Evolutionary conservation across 2,797 vertebrate species (phyloP), one percentile per base, ranked within the genome.

Genomic region (Kryptolebias ocellatus): DNA sequence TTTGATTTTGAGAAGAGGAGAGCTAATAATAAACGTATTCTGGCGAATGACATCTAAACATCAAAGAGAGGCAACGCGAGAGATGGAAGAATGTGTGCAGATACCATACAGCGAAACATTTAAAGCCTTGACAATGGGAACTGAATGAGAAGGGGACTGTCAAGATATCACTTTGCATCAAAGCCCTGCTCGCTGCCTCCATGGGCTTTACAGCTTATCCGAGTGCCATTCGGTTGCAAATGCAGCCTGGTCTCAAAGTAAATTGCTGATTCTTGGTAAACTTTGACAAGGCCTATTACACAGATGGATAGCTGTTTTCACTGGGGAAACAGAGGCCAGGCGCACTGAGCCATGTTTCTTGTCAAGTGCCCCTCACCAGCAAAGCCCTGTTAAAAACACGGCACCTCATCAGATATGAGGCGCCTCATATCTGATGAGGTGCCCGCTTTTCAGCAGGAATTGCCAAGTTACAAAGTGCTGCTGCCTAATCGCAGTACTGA

Each of bases 261-360:
- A 87, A 87, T 68, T 75, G 78, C 83, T 87, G 87, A 90, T 80
- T 87, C 71, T 78, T 72, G 0, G 83, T 85, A 89, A 87, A 88
- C 85, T 85, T 87, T 90, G 89, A 92, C 87, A 89, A 85, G 76
- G 65, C 72, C 83, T 76, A 86, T 91, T 90, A 89, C 84, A 88
- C 81, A 91, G 83, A 87, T 74, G 83, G 78, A 88, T 82, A 76
- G 74, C 73, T 64, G 77, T 76, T 84, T 88, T 88, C 63, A 58
- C 49, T 52, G 69, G 52, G 53, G 78, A 70, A 81, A 78, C 67
- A 70, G 55, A 67, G 59, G 65, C 8, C 64, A 63, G 73, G 57
- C 14, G 2, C 49, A 75, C 55, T 60, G 55, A 76, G 72, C 53
- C 46, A 47, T 49, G 69, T 49, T 62, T 54, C 60, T 76, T 66